A percentile compares a stretch with the other conserved stretches of the same genome.
Conservation (phyloP, 2,888 invertebrate species). For the Neoscelio sp. region DNA sequence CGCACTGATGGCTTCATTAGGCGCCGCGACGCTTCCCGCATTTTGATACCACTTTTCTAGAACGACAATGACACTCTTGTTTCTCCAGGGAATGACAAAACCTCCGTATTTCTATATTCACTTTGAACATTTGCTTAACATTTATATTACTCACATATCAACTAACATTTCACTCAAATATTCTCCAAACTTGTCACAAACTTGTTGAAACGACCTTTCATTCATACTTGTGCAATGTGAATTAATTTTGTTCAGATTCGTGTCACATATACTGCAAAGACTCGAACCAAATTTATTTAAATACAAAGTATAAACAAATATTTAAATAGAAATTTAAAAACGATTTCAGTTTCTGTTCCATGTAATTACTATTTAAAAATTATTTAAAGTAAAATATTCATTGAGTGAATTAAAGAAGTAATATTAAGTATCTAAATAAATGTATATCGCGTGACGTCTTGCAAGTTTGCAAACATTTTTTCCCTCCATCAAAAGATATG, state of each 20-base stretch:
- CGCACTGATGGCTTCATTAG: conserved; percentile 81
- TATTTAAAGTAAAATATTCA: too few species aligned
- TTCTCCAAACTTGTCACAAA: conserved; percentile 40
- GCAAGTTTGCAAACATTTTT: too few species aligned
- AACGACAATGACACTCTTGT: conserved; percentile 60
- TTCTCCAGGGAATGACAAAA: conserved; percentile 62
- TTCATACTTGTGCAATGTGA: background rate
- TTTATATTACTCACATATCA: conserved; percentile 60
- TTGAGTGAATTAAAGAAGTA: too few species aligned
- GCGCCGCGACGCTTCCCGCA: conserved; percentile 79
- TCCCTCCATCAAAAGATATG: too few species aligned
- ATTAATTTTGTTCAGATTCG: conserved; percentile 35
- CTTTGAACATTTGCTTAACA: conserved; percentile 59
- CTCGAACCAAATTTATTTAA: background rate
- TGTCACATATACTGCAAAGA: conserved; percentile 8
- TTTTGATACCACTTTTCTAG: conserved; percentile 77
- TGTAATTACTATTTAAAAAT: too few species aligned
- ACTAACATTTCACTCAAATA: conserved; percentile 47
- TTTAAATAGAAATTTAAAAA: too few species aligned
- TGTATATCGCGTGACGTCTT: too few species aligned
- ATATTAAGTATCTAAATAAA: too few species aligned
- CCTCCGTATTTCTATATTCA: conserved; percentile 42
- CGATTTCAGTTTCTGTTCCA: too few species aligned
- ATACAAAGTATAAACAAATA: too few species aligned
- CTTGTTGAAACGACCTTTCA: conserved; percentile 28